Conservation (phyloP, 1,140 invertebrate genomes). For the Drosophila ambigua region DNA sequence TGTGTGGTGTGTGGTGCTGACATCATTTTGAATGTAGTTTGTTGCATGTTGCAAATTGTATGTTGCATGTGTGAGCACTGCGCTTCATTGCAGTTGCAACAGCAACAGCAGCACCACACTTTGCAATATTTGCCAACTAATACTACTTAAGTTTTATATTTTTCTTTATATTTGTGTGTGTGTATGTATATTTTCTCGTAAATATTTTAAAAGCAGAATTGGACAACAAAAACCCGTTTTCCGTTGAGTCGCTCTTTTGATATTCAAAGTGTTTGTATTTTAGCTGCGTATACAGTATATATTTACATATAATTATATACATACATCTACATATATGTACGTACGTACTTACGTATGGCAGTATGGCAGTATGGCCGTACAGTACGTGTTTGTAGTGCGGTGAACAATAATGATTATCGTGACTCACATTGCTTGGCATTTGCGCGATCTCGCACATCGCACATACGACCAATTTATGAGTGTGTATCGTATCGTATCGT, state of each 20-base stretch:
- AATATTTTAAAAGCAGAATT: slow-evolving; percentile 41
- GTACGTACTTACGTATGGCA: not conserved
- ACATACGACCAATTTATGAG: slow-evolving; percentile 59
- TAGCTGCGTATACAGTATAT: not conserved
- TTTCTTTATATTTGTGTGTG: slow-evolving; percentile 38
- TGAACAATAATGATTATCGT: slow-evolving; percentile 71
- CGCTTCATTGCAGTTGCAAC: slow-evolving; percentile 66
- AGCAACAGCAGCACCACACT: slow-evolving; percentile 42
- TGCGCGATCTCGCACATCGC: slow-evolving; percentile 21
- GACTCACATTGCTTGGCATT: slow-evolving; percentile 79
- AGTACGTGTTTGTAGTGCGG: slow-evolving; percentile 71
- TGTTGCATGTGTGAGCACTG: slow-evolving; percentile 74
- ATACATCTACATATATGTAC: slow-evolving; percentile 2
- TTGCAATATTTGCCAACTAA: slow-evolving; percentile 70
- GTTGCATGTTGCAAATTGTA: slow-evolving; percentile 46
- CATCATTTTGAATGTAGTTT: slow-evolving; percentile 74
- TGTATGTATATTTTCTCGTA: slow-evolving; percentile 37
- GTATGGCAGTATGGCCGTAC: slow-evolving; percentile 23
- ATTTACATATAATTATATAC: slow-evolving; percentile 51
- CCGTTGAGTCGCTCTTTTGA: slow-evolving; percentile 36
- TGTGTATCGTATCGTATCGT: slow-evolving; percentile 30
- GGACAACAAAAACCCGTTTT: slow-evolving; percentile 49
- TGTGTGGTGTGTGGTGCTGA: slow-evolving; percentile 53
- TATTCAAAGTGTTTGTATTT: slow-evolving; percentile 41
- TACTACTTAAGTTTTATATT: slow-evolving; percentile 35